Base-by-base conservation (phyloP, 64 coral and sea anemone genomes). In the Montipora capricornis region DNA sequence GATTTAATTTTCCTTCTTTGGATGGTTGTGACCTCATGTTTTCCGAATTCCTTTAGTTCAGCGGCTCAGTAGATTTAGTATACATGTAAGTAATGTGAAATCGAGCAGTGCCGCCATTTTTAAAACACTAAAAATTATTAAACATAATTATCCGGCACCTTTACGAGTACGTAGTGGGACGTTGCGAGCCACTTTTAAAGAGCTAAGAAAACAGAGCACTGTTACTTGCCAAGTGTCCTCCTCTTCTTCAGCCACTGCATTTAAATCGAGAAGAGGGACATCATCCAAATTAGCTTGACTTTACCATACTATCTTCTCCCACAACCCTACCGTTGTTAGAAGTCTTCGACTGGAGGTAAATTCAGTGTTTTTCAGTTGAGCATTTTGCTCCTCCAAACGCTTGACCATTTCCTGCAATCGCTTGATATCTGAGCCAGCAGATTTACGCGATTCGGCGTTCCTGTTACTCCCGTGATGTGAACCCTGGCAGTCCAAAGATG, bases 401-500 rank as follows among this genome's bases (percentile, higher is more conserved):
- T 97, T 90, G 9, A 97, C 76, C 83, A 94, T 94, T 49, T 95
- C 96, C 58, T 93, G 93, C 44, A 97, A 79, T 78, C 96, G 93
- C 89, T 97, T 94, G 12, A 97, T 94, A 51, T 97, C 96, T 67
- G 89, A 90, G 88, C 94, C 96, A 92, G 89, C 93, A 84, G 96
- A 98, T 91, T 95, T 98, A 68, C 92, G 84, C 76, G 79, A 88
- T 68, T 92, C 96, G 81, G 89, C 68, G 73, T 61, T 87, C 76
- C 53, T 95, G 58, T 95, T 79, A 73, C 82, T 47, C 19, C 71
- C 16, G 82, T 73, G 66, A 86, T 59, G 82, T 86, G 81, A 68
- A 84, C 16, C 79, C 79, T 58, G 10, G 12, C 4, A 20, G 10
- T 61, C 52, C 20, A 82, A 59, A 24, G 55, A 82, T 60, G 55